These are phyloP conservation scores for Eleginops maclovinus DNA, from an alignment of 2,113 vertebrate genomes.

Conservation along the genomic window DNA sequence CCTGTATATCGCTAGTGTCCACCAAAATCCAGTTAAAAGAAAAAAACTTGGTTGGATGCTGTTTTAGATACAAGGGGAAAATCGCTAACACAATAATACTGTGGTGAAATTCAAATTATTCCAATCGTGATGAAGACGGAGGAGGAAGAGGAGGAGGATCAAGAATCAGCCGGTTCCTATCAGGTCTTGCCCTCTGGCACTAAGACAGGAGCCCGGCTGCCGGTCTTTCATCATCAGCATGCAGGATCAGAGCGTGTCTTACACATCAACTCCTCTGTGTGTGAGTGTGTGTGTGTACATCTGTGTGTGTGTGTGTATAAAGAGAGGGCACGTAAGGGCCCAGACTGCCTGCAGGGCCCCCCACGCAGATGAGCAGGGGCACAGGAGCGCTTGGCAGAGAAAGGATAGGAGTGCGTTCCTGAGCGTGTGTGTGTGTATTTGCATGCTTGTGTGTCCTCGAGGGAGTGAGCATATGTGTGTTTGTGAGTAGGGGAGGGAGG, in stretches of 20 bases:
- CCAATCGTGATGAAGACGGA: constrained; percentile 50
- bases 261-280: constrained; percentile 73
- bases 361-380: constrained; percentile 82
- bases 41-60: constrained; percentile 17
- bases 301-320: constrained; percentile 58
- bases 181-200: constrained; percentile 79
- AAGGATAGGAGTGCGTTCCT: constrained; percentile 63
- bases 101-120: constrained; percentile 64
- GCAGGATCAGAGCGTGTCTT: constrained; percentile 79
- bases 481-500: constrained; percentile 49
- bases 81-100: constrained; percentile 28
- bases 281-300: constrained; percentile 29
- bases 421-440: constrained; percentile 50
- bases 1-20: constrained; percentile 5
- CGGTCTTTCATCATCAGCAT: constrained; percentile 82
- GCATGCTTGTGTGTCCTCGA: constrained; percentile 45
- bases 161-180: constrained; percentile 70
- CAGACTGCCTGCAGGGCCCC: constrained; percentile 84
- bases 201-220: constrained; percentile 75
- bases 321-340: constrained; percentile 77
- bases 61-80: constrained; percentile 32
- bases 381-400: constrained; percentile 72
- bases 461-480: constrained; percentile 54
- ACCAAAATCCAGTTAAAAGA: constrained; percentile 18
- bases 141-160: constrained; percentile 62